Base-by-base conservation (phyloP, 2,888 invertebrate genomes). In the Scaeva pyrastri region DNA sequence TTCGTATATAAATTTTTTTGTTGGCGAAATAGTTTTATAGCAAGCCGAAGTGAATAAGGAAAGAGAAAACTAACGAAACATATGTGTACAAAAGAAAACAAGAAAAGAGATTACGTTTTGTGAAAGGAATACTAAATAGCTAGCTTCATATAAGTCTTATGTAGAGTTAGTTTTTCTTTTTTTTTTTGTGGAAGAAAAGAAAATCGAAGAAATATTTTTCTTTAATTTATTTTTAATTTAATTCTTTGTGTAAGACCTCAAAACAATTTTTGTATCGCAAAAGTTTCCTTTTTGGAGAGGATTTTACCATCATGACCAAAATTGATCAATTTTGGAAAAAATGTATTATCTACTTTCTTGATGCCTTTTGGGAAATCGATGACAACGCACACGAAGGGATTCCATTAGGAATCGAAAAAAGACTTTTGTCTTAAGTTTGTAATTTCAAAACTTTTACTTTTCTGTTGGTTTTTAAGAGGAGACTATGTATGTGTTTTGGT, bases 91-190 rank as follows among this genome's bases (percentile, higher is more conserved):
- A 50, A 50, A 60, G 41, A 41, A 41, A 56, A 10, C 2, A 56
- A 55, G 14, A 12, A 62, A n/a, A 23, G n/a, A n/a, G 62, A 43
- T 62, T 26, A 62, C 36, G 14, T 39, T 62, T 60, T 12, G 8
- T 50, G n/a, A 11, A 23, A 23, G 2, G n/a, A 43, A 23, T n/a
- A 62, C 23, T 7, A 43, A 23, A 62, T 50, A 12, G 12, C 21
- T 12, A 31, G 31, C 31, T 31, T 0, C 31, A 7, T 5, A 1
- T 31, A 31, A 3, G 31, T 31, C 31, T 31, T 1, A 31, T 31
- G 2, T 31, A 5, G 31, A 5, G 8, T 8, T 31, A 7, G 8
- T 31, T 31, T 3, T 31, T 5, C 8, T 31, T 4, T 31, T 31
- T 5, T 2, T 31, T 31, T 31, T 31, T 31, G 31, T 31, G 5